Percentiles rank a stretch among this genome's conserved stretches.
Evolutionary conservation across 2,888 invertebrate species (phyloP).

Genomic region (Tyria jacobaeae): DNA sequence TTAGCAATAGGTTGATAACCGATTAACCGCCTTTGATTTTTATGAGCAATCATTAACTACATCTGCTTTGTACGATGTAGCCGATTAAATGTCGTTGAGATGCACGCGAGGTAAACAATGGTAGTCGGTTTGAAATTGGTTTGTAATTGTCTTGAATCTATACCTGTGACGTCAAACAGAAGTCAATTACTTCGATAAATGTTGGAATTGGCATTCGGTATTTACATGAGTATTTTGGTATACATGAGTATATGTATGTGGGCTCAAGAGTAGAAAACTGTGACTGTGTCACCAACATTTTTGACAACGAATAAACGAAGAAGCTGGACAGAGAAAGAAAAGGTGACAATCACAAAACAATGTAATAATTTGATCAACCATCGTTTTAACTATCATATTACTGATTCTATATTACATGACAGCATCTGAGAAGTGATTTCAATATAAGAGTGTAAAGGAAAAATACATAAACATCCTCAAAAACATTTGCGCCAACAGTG

Average conservation of each 20-base stretch:
- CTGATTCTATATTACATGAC: no score
- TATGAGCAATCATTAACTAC: conserved; percentile 10
- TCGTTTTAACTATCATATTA: no score
- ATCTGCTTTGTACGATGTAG: conserved; percentile 13
- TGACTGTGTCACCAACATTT: neutral
- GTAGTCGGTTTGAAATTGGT: conserved; percentile 11
- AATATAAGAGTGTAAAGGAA: no score
- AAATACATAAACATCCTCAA: no score
- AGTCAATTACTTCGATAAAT: conserved; percentile 6
- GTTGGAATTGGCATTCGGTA: conserved; percentile 1
- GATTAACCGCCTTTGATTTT: conserved; percentile 16
- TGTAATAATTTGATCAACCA: no score
- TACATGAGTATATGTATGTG: no score
- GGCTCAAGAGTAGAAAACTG: no score
- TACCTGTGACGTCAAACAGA: conserved; percentile 16
- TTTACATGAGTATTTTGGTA: neutral
- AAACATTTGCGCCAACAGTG: no score
- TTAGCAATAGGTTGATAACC: conserved; percentile 13
- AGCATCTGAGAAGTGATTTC: no score
- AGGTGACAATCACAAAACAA: no score
- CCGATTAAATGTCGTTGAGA: conserved; percentile 20
- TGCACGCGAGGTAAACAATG: conserved; percentile 18
- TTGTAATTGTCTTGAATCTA: conserved; percentile 16
- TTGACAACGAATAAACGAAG: no score
- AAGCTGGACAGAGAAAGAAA: no score